Percentiles rank a stretch among this genome's conserved stretches.
Evolutionary conservation across 1,140 invertebrate genomes (phyloP).

Genomic region (Heliconius nattereri): DNA sequence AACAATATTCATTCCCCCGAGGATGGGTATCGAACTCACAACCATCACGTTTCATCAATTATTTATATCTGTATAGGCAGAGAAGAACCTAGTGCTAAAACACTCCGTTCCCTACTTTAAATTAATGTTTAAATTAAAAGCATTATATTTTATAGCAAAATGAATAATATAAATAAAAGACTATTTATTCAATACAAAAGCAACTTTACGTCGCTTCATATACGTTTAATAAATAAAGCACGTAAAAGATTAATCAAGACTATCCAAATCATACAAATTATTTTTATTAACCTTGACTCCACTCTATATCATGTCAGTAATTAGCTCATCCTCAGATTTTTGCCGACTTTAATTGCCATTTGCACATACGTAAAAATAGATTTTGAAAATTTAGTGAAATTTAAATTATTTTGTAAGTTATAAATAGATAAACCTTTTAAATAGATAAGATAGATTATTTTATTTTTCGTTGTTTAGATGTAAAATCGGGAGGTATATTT

Average conservation of each 20-base stretch:
- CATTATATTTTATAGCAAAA: background rate
- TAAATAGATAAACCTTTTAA: too few relatives aligned
- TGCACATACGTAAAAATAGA: background rate
- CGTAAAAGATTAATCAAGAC: background rate
- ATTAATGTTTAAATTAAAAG: background rate
- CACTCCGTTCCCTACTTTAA: too few relatives aligned
- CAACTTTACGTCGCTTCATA: background rate
- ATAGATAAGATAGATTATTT: too few relatives aligned
- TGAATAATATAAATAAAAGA: background rate
- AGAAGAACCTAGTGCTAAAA: too few relatives aligned
- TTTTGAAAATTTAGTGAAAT: background rate
- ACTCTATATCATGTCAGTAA: conserved; percentile 12
- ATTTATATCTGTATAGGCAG: too few relatives aligned
- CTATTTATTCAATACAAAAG: background rate
- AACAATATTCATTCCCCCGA: too few relatives aligned
- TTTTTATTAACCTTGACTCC: conserved; percentile 8
- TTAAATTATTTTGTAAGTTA: too few relatives aligned
- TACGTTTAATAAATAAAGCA: background rate
- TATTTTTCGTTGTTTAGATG: too few relatives aligned
- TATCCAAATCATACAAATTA: conserved; percentile 7
- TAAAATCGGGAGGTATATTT: too few relatives aligned
- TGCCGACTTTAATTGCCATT: background rate
- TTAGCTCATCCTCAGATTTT: conserved; percentile 2
- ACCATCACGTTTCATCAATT: too few relatives aligned
- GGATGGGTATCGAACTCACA: too few relatives aligned